A percentile compares a stretch with the other conserved stretches of the same genome.
Conservation (phyloP, 2,888 invertebrate species). For the Ctenicera cuprea region DNA sequence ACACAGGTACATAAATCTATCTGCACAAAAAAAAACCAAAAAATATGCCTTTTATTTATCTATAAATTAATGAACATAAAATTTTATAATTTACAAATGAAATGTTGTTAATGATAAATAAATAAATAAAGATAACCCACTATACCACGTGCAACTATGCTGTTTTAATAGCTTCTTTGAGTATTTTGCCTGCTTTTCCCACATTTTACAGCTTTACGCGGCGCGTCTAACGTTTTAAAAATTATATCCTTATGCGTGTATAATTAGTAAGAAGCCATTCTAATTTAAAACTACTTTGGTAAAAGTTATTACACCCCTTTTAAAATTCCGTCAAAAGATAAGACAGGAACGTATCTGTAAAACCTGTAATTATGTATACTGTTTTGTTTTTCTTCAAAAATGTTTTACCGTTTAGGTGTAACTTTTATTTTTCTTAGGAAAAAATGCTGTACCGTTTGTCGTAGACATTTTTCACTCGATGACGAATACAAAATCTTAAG, state of each 20-base stretch:
- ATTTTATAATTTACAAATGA: too few relatives aligned
- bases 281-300: slow-evolving; percentile 4
- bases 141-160: too few relatives aligned
- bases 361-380: slow-evolving; percentile 1
- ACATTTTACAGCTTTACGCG: background rate
- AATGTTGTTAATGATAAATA: too few relatives aligned
- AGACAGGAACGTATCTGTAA: slow-evolving; percentile 5
- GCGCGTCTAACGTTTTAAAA: background rate
- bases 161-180: too few relatives aligned
- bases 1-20: too few relatives aligned
- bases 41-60: too few relatives aligned
- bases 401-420: slow-evolving; percentile 6
- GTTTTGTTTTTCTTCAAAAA: background rate
- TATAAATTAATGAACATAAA: too few relatives aligned
- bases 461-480: background rate
- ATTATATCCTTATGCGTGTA: background rate
- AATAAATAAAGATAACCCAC: too few relatives aligned
- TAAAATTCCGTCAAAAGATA: slow-evolving; percentile 24
- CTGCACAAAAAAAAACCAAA: too few relatives aligned
- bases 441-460: background rate
- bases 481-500: too few relatives aligned
- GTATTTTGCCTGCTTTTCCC: background rate
- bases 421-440: background rate
- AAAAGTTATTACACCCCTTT: slow-evolving; percentile 21
- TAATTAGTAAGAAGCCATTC: slow-evolving; percentile 17